Percentiles rank a stretch among this genome's conserved stretches.
phyloP scores from a whole-genome alignment of 2,797 vertebrate species.

The Lagorchestes hirsutus region DNA sequence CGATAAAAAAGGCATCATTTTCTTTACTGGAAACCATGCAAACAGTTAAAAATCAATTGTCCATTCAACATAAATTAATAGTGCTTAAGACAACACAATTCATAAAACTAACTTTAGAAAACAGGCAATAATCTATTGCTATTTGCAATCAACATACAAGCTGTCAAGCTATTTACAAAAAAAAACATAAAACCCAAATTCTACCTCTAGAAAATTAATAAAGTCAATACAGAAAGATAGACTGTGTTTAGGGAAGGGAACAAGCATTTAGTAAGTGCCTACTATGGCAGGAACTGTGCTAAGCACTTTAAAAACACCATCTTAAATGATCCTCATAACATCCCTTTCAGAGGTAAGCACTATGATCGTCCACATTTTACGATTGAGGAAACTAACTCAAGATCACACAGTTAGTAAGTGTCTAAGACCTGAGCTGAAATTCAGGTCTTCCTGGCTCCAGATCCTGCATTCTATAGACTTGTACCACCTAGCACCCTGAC shows the following conservation, averaged over 20 bases:
- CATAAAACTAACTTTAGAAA: slow-evolving; percentile 51
- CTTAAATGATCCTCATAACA: background rate
- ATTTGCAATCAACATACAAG: slow-evolving; percentile 32
- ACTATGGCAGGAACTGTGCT: background rate
- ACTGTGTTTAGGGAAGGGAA: background rate
- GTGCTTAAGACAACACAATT: slow-evolving; percentile 16
- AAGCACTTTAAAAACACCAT: background rate
- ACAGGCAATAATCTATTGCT: slow-evolving; percentile 15
- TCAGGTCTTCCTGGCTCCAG: background rate
- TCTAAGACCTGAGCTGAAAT: background rate
- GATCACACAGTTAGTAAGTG: background rate
- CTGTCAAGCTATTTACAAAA: slow-evolving; percentile 16
- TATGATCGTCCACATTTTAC: background rate
- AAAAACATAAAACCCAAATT: slow-evolving; percentile 42
- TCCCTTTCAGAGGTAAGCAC: background rate
- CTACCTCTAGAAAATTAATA: slow-evolving; percentile 48
- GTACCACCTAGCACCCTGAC: background rate
- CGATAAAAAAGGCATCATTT: background rate
- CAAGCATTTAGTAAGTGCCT: background rate
- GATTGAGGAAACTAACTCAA: background rate
- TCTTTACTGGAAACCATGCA: background rate
- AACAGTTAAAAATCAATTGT: slow-evolving; percentile 24
- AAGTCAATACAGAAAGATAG: background rate
- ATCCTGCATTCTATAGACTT: background rate
- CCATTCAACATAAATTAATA: slow-evolving; percentile 27